Conservation (phyloP, 2,888 invertebrate species). For the Nephrocerus scutellatus region DNA sequence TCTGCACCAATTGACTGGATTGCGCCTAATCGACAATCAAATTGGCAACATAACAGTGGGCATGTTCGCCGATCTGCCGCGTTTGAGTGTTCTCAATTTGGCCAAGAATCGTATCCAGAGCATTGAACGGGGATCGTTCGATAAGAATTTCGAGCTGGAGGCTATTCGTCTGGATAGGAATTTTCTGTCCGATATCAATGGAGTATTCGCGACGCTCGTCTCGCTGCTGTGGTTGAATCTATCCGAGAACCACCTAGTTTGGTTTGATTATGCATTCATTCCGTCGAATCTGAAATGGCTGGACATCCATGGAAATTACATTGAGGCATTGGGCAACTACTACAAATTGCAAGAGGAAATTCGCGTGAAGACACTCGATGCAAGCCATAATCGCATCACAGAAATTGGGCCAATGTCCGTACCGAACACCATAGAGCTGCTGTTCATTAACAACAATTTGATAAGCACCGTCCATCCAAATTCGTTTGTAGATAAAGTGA, state of each 20-base stretch:
- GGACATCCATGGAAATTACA: constrained; percentile 85
- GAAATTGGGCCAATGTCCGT: constrained; percentile 76
- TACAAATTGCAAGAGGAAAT: constrained; percentile 79
- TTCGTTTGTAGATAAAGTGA: constrained; percentile 78
- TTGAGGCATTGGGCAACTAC: constrained; percentile 80
- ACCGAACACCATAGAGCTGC: constrained; percentile 78
- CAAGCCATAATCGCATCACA: constrained; percentile 79
- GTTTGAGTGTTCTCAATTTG: constrained; percentile 77
- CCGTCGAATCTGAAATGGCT: constrained; percentile 85
- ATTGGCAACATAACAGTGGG: constrained; percentile 77
- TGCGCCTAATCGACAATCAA: constrained; percentile 84
- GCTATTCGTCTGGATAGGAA: constrained; percentile 85
- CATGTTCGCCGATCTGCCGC: constrained; percentile 81
- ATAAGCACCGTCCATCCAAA: constrained; percentile 74
- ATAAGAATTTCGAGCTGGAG: constrained; percentile 71
- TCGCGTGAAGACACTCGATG: constrained; percentile 79
- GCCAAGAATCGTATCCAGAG: constrained; percentile 84
- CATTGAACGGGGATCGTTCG: constrained; percentile 79
- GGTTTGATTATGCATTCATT: constrained; percentile 90
- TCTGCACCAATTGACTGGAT: constrained; percentile 76
- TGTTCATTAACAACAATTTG: constrained; percentile 84
- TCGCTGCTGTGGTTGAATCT: constrained; percentile 81
- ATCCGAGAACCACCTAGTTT: constrained; percentile 83
- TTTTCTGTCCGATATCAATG: constrained; percentile 81
- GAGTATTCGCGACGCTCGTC: constrained; percentile 76